Base-by-base conservation (phyloP, 2,888 invertebrate species). In the Epistrophe grossulariae region DNA sequence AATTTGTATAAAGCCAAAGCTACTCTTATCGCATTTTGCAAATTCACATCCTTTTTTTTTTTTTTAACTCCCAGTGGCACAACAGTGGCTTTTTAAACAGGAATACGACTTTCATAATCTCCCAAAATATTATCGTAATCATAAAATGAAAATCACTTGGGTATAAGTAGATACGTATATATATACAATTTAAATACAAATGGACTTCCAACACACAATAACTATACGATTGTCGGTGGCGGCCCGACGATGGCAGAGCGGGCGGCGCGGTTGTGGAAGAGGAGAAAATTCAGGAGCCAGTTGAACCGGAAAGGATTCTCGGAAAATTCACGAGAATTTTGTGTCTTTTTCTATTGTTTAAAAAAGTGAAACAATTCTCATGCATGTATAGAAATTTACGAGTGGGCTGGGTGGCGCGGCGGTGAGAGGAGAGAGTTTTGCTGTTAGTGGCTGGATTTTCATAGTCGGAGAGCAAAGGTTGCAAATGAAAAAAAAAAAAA, bases 91-190 rank as follows among this genome's bases (percentile, higher is more conserved):
- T 70, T 70, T 55, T 55, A 55, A 70, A 70, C 70, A 45, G 17
- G 55, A 68, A 60, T 66, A 64, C 48, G 64, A 76, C 38, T 45
- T 68, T 74, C 74, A 59, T 38, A 64, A 84, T 84, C 72, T 76
- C 79, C 66, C 64, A 31, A 50, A 84, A 77, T 84, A 84, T 80
- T 84, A 80, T 80, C 77, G 72, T 84, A 77, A 84, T 84, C 80
- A 72, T 77, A 77, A 84, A 77, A 84, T 84, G 76, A 84, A 76
- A 72, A 72, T 72, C 84, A 62, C 78, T 70, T 7, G 70, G 55
- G 70, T 40, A 70, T 70, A 38, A 68, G 70, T 24, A 24, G 24
- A 24, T 24, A 70, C 31, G 9, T 11, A 19, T 17, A 68, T 24
- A 52, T 55, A 28, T 55, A 28, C n/a, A 24, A 55, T 28, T 28